Evolutionary conservation across 2,797 vertebrate species (phyloP), one percentile per base, ranked within the genome.

Genomic region (Momotus momota): DNA sequence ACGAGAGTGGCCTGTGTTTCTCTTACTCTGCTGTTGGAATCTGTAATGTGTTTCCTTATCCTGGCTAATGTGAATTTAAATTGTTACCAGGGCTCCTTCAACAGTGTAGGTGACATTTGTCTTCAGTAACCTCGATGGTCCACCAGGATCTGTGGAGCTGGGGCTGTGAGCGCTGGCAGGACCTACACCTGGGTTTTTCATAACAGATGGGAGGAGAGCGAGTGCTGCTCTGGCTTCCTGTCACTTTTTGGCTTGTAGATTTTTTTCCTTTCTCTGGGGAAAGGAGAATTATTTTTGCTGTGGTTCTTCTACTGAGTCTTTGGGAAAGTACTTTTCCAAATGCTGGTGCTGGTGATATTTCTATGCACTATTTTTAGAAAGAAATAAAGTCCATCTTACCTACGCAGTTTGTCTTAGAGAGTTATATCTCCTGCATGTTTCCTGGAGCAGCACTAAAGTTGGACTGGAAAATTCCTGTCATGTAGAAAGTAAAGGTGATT

Each of bases 91-190:
- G 19, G 48, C 55, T 80, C 22, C n/a, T 73, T 55, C 43, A 40
- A 3, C 67, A 65, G 3, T 0, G 0, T 2, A 10, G 65, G 43
- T 70, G 77, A 27, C 17, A n/a, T 38, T 51, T 49, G 17, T 52
- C 19, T 71, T 78, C 25, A 10, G 43, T 31, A 52, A 40, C 31
- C 61, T 60, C 3, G 0, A 19, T 81, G 65, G 26, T 81, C 10
- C 0, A 0, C 41, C n/a, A 60, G 57, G 35, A 3, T 21, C 54
- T 38, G 6, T 35, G 52, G 64, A 46, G 51, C 64, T 31, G 67
- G 55, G 33, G 38, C 40, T 62, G 60, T 43, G 57, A 57, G 52
- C 12, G 0, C 7, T 0, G 0, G 8, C 17, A 52, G 73, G 45
- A 13, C 35, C 54, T 61, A 11, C 3, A 11, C 52, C 8, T 7